phyloP scores from a whole-genome alignment of 2,113 vertebrate genomes.

The Rhea pennata region DNA sequence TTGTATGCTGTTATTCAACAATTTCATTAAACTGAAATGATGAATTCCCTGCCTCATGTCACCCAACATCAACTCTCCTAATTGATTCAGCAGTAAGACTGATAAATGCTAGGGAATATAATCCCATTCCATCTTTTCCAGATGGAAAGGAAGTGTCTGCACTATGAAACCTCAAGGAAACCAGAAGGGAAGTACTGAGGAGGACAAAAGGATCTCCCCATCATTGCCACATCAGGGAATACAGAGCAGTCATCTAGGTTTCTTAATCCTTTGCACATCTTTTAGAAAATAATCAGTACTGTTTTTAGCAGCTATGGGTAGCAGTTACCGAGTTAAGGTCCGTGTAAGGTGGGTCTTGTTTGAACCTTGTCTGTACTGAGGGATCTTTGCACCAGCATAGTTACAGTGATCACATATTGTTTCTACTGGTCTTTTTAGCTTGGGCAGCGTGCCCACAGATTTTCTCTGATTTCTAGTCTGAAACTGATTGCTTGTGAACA shows the following conservation, averaged over 20 bases:
- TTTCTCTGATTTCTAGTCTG: neutral
- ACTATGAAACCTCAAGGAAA: neutral
- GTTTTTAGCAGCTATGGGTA: neutral
- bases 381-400: neutral
- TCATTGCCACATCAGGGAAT: neutral
- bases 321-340: neutral
- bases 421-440: neutral
- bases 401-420: neutral
- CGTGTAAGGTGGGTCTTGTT: neutral
- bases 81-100: neutral
- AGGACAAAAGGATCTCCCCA: neutral
- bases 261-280: neutral
- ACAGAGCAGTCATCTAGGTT: neutral
- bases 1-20: accelerated
- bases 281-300: neutral
- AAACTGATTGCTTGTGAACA: neutral
- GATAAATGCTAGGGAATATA: neutral
- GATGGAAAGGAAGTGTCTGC: neutral
- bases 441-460: neutral
- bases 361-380: neutral
- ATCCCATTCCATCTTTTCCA: neutral
- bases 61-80: neutral
- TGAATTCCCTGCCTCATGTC: neutral
- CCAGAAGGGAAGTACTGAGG: neutral
- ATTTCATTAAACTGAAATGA: neutral